Conservation (phyloP, 1,140 invertebrate genomes). For the Carcinoscorpius rotundicauda region DNA sequence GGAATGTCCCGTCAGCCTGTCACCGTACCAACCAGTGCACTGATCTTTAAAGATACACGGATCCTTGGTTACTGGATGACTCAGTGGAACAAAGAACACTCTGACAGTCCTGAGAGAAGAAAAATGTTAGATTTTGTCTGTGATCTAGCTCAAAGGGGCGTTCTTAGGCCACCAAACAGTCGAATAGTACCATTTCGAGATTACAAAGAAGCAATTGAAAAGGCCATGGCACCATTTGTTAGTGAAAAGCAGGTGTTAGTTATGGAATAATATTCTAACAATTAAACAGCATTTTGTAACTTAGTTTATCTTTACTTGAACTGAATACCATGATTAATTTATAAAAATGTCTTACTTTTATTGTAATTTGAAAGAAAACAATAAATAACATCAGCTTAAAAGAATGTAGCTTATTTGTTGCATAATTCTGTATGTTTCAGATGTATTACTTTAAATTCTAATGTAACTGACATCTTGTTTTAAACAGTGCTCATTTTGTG, state of each 20-base stretch:
- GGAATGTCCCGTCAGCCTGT: slow-evolving; percentile 92
- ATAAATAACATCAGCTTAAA: too few relatives aligned
- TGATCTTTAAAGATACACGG: slow-evolving; percentile 86
- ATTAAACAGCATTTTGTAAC: too few relatives aligned
- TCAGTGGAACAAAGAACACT: slow-evolving; percentile 49
- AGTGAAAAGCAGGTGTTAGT: slow-evolving; percentile 18
- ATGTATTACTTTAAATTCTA: too few relatives aligned
- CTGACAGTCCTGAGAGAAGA: slow-evolving; percentile 25
- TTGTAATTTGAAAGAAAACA: too few relatives aligned
- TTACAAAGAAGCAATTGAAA: slow-evolving; percentile 55
- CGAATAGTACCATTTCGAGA: slow-evolving; percentile 57
- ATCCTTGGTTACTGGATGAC: slow-evolving; percentile 96
- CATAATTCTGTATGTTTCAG: too few relatives aligned
- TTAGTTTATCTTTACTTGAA: too few relatives aligned
- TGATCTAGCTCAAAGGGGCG: slow-evolving; percentile 51
- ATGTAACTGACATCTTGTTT: too few relatives aligned
- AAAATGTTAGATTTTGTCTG: slow-evolving; percentile 48
- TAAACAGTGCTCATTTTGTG: too few relatives aligned
- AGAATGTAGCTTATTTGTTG: too few relatives aligned
- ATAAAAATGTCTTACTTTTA: too few relatives aligned
- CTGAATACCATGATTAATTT: too few relatives aligned
- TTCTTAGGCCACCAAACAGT: slow-evolving; percentile 57
- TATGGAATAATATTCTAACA: slow-evolving; percentile 8
- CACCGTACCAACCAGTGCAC: slow-evolving; percentile 58
- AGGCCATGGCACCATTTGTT: slow-evolving; percentile 15